Conservation (phyloP, 2,797 vertebrate species). For the Alfaro cultratus region DNA sequence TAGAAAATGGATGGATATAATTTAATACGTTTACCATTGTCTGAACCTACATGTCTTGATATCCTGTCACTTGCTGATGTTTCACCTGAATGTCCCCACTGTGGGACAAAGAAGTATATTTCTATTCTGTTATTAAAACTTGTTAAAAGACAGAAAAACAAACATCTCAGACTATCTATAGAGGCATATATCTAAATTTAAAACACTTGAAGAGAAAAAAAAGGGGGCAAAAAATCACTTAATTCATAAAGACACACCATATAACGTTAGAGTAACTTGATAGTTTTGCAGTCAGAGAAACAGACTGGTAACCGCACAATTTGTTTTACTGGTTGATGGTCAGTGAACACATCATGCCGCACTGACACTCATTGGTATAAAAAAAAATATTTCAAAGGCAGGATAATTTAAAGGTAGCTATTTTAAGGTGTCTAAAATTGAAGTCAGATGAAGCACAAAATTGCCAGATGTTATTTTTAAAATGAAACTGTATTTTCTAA, state of each 20-base stretch:
- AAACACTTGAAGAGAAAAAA: constrained; percentile 39
- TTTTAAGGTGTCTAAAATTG: not conserved
- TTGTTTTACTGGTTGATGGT: not conserved
- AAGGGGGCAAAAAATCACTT: constrained; percentile 8
- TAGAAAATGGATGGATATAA: no score
- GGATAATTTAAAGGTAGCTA: not conserved
- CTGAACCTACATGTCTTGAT: not conserved
- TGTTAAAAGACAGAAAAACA: not conserved
- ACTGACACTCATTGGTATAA: not conserved
- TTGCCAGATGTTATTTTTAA: not conserved
- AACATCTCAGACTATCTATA: not conserved
- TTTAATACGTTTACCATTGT: not conserved
- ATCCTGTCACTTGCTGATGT: not conserved
- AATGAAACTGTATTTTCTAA: not conserved
- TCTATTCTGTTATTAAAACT: not conserved
- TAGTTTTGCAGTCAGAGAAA: constrained; percentile 42
- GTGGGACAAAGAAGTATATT: not conserved
- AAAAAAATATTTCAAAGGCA: not conserved
- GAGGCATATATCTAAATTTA: constrained; percentile 50
- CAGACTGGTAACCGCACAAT: not conserved
- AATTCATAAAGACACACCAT: constrained; percentile 42
- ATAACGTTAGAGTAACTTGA: constrained; percentile 55
- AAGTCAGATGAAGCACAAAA: not conserved
- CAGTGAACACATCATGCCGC: not conserved
- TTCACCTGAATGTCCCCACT: not conserved